These are phyloP conservation scores for Dioctria rufipes DNA, from an alignment of 2,888 invertebrate genomes.

Conservation along the genomic window DNA sequence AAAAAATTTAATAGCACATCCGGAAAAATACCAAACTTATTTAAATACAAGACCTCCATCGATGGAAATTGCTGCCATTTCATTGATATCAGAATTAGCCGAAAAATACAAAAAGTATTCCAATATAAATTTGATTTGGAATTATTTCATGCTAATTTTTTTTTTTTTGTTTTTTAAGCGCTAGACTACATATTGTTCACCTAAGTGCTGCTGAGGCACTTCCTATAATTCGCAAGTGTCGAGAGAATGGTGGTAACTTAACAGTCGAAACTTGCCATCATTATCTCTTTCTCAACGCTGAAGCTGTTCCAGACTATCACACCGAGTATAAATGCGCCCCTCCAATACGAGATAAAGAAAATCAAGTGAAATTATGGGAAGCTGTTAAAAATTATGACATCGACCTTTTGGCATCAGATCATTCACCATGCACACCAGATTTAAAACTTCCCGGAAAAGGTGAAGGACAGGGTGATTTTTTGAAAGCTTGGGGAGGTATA, in stretches of 20 bases:
- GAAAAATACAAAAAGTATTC: constrained; percentile 72
- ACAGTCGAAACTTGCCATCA: constrained; percentile 81
- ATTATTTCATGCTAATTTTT: background rate
- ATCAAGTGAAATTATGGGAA: constrained; percentile 77
- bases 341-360: constrained; percentile 75
- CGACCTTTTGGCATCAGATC: constrained; percentile 77
- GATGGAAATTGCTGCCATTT: constrained; percentile 77
- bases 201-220: constrained; percentile 76
- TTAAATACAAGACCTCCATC: constrained; percentile 75
- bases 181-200: constrained; percentile 78
- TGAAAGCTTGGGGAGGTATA: constrained; percentile 80
- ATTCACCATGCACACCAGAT: constrained; percentile 76
- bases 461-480: constrained; percentile 72
- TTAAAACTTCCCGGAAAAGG: constrained; percentile 70
- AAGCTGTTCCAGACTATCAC: constrained; percentile 74
- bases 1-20: constrained; percentile 68
- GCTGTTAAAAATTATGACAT: constrained; percentile 74
- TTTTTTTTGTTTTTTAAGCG: constrained; percentile 66
- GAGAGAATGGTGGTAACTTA: constrained; percentile 72
- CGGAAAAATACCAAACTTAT: constrained; percentile 75
- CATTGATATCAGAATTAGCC: constrained; percentile 74
- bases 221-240: constrained; percentile 72
- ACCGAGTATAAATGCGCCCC: constrained; percentile 80
- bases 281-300: constrained; percentile 76
- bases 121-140: background rate